These are phyloP conservation scores for Zosterops japonicus DNA, from an alignment of 2,113 vertebrate species.

Conservation along the genomic window DNA sequence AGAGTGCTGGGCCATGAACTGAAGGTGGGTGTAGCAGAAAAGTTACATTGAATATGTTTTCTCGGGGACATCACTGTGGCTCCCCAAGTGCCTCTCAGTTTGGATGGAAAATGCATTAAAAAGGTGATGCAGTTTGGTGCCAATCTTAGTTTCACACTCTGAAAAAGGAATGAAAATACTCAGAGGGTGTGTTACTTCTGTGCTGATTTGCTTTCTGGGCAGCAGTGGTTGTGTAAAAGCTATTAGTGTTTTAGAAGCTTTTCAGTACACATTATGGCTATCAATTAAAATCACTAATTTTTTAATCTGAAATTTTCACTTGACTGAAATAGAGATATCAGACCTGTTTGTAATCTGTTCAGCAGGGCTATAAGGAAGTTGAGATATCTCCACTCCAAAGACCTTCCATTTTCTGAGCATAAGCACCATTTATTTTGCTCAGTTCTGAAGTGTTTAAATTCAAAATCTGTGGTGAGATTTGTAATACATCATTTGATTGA, in stretches of 20 bases:
- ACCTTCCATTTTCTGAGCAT: not conserved
- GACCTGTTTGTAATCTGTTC: not conserved
- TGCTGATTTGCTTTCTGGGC: not conserved
- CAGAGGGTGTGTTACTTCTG: not conserved
- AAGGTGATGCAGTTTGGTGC: not conserved
- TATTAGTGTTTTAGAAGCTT: not conserved
- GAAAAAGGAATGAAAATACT: not conserved
- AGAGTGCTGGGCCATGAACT: not conserved
- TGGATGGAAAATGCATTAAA: not conserved
- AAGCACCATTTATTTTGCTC: not conserved
- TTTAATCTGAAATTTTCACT: not conserved
- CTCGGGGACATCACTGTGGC: not conserved
- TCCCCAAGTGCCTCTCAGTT: not conserved
- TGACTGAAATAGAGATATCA: not conserved
- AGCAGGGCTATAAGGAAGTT: not conserved
- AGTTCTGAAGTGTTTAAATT: not conserved
- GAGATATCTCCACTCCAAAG: not conserved
- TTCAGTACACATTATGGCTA: not conserved
- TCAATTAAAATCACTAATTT: not conserved
- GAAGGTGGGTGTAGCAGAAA: slow-evolving; percentile 7
- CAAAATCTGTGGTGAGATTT: not conserved
- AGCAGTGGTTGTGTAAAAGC: not conserved
- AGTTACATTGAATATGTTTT: not conserved
- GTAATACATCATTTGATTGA: not conserved
- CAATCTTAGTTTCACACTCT: not conserved